Evolutionary conservation across 2,113 vertebrate genomes (phyloP).

Genomic region (Chunga burmeisteri): DNA sequence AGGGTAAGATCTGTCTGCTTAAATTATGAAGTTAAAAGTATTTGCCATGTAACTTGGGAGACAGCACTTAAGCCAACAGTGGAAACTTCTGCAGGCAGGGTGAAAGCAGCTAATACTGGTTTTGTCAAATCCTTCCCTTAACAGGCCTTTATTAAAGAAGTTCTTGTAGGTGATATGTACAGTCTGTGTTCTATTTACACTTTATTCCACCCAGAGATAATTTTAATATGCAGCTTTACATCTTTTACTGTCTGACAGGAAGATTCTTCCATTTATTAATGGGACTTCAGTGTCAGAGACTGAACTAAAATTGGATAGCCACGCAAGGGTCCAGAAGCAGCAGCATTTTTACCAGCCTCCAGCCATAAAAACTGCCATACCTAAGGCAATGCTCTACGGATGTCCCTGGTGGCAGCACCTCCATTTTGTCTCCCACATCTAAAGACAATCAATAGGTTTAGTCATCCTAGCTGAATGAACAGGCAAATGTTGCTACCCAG

Average conservation of each 20-base stretch:
- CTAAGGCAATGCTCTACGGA: background rate
- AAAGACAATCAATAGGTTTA: background rate
- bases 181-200: background rate
- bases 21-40: too few species aligned
- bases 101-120: background rate
- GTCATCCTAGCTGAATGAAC: background rate
- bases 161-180: background rate
- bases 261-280: background rate
- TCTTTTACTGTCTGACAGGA: background rate
- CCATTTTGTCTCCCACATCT: background rate
- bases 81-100: background rate
- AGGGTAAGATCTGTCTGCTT: background rate
- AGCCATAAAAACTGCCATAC: fast-evolving
- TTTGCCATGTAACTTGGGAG: background rate
- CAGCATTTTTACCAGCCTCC: background rate
- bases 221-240: background rate
- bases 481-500: background rate
- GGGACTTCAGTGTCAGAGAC: background rate
- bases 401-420: background rate
- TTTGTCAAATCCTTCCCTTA: background rate
- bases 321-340: background rate
- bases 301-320: background rate
- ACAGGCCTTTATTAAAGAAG: too few species aligned
- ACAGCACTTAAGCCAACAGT: background rate
- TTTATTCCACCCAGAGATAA: background rate